Base-by-base conservation (phyloP, 1,140 invertebrate genomes). In the Lepidotrigona ventralis region DNA sequence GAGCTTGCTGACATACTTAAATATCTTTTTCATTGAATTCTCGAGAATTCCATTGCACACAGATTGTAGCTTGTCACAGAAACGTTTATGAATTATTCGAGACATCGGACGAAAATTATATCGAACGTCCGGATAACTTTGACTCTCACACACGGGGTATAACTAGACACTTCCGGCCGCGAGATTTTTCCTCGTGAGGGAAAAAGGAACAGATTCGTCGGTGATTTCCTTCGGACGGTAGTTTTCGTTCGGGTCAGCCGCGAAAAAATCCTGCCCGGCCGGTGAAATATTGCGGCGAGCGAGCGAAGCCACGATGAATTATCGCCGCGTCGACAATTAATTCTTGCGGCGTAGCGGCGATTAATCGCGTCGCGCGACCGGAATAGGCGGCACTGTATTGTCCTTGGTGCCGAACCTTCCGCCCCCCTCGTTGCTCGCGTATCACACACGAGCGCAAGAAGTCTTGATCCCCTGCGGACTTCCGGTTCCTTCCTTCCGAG, bases 211-310 rank as follows among this genome's bases (percentile, higher is more conserved):
- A 9, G 46, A 64, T 29, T 53, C 71, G 14, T 60, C 12, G 33
- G 53, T 63, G 77, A 72, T 69, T 79, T 63, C 71, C 66, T 39
- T 23, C 39, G 23, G 29, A 1, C 11, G 39, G 60, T 1, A 11
- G n/a, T 83, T 79, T 84, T 87, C 63, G 58, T 60, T 73, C 74
- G 69, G 68, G 85, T 79, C 68, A 56, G 64, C 78, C 71, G 66
- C 70, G 78, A 82, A 88, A n/a, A 88, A 88, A 79, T 79, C 39
- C 39, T 46, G 79, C 64, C 60, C 75, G 53, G 66, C 21, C 14
- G 75, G 53, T 88, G 79, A 88, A 88, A 88, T 88, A 88, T 88
- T 83, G 70, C 66, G 58, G 86, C 75, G 4, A n/a, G n/a, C n/a
- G 83, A 33, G 60, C 51, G 75, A 33, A 56, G 39, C n/a, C 23